Conservation (phyloP, 2,797 vertebrate genomes). For the Iguana delicatissima region DNA sequence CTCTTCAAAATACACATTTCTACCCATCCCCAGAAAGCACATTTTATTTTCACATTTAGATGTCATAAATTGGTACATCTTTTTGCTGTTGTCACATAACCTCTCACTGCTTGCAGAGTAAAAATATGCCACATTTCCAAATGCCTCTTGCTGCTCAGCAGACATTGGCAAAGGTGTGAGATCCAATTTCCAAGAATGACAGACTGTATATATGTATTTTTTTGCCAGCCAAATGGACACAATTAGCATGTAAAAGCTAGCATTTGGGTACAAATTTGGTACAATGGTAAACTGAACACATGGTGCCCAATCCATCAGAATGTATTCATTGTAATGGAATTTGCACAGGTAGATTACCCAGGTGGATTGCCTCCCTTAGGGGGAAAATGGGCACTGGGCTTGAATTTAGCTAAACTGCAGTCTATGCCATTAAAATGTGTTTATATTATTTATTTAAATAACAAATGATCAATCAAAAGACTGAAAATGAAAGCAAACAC, state of each 20-base stretch:
- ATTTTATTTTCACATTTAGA: slow-evolving; percentile 10
- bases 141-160: background rate
- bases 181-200: slow-evolving; percentile 31
- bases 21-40: background rate
- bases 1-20: slow-evolving; percentile 13
- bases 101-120: background rate
- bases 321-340: background rate
- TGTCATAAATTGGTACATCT: slow-evolving; percentile 14
- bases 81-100: slow-evolving; percentile 21
- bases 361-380: background rate
- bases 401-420: background rate
- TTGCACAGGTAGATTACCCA: background rate
- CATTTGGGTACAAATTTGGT: background rate
- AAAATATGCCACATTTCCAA: slow-evolving; percentile 35
- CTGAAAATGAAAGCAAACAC: background rate
- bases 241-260: slow-evolving; percentile 16
- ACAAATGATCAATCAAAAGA: background rate
- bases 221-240: slow-evolving; percentile 26
- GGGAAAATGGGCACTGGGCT: background rate
- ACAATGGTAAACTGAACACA: background rate
- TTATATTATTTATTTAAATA: background rate
- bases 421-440: background rate
- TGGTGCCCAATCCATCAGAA: background rate
- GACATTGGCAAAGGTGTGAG: slow-evolving; percentile 30
- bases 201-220: background rate